Evolutionary conservation across 2,888 invertebrate species (phyloP), one percentile per base, ranked within the genome.

Genomic region (Dysmachus trigonus): DNA sequence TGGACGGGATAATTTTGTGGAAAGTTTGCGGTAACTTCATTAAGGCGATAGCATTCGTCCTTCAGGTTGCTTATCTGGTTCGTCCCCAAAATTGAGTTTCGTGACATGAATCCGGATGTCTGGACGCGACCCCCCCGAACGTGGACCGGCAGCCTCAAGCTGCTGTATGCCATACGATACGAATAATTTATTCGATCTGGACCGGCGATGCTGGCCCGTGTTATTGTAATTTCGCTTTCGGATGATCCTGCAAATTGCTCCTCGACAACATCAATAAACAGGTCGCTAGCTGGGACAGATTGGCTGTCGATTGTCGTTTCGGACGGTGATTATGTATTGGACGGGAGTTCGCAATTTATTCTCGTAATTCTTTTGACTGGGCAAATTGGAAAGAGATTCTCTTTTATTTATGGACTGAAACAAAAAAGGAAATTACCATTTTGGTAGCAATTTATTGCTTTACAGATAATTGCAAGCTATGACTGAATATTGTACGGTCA

Each of bases 61-160:
- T 71, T 62, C 47, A 74, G 74, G 74, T 87, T 85, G 72, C 86
- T 82, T 87, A 87, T 72, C 85, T 41, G 71, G 71, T 31, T 33
- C 62, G 62, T 62, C 27, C 62, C 27, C 62, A 62, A 85, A 41
- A 85, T 85, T 53, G 77, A 77, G 76, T 85, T 85, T 87, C 87
- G 83, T 85, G 86, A 87, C 88, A 88, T 86, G 88, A 85, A 85
- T 62, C 27, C 27, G 10, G 10, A 22, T 62, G 62, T 62, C 27
- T 86, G 53, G 53, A 79, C 47, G 73, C 41, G 41, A 41, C 27
- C 62, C 18, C 62, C 7, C 62, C 3, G 62, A 22, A 62, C 62
- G 62, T 62, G 22, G 27, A 62, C 10, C 22, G 38, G 13, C 38
- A 7, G 22, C 18, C 18, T 22, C 62, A 62, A 51, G 62, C 10